Conservation (phyloP, 2,113 vertebrate species). For the Motacilla tschutschensis region DNA sequence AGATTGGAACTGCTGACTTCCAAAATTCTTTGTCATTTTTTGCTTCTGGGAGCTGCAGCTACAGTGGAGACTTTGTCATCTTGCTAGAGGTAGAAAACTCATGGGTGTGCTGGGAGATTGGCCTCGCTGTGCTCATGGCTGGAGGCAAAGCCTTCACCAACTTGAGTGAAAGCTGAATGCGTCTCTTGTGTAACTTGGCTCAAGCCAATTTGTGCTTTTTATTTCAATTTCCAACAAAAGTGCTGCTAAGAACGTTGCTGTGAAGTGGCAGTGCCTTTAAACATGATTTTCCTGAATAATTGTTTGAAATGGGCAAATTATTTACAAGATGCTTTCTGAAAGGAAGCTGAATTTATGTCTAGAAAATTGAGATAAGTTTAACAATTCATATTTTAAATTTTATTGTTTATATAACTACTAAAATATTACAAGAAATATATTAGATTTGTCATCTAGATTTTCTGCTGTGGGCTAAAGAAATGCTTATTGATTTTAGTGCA, state of each 20-base stretch:
- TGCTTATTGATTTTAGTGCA: not conserved
- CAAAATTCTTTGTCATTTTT: not conserved
- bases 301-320: constrained; percentile 25
- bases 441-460: not conserved
- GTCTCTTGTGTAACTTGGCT: not conserved
- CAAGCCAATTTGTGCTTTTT: not conserved
- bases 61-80: not conserved
- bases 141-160: not conserved
- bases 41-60: not conserved
- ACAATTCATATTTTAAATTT: not conserved
- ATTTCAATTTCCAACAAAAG: not conserved
- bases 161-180: not conserved
- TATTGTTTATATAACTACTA: constrained; percentile 13
- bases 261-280: not conserved
- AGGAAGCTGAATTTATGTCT: constrained; percentile 41
- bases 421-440: not conserved
- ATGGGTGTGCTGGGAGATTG: rapidly evolving
- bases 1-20: not conserved
- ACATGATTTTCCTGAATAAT: constrained; percentile 33
- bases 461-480: not conserved
- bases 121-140: rapidly evolving
- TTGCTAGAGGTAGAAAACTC: not conserved
- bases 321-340: constrained; percentile 39
- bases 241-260: not conserved
- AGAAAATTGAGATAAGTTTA: constrained; percentile 22